Evolutionary conservation across 2,888 invertebrate species (phyloP), one percentile per base, ranked within the genome.

Genomic region (Melikaiella ostensackeni): DNA sequence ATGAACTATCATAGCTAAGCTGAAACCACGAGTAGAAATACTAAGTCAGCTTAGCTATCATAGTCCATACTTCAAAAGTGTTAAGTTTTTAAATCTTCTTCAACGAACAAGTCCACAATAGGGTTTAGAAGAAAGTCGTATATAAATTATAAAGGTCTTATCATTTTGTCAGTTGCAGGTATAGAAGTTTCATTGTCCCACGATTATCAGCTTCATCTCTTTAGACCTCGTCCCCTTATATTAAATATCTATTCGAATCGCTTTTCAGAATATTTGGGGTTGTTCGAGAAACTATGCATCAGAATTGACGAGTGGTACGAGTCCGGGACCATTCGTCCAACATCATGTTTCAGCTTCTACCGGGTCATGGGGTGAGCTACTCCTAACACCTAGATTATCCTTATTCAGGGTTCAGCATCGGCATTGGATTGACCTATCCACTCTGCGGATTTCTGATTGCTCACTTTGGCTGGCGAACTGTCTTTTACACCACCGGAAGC

Each of bases 341-440:
- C 90, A 86, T 89, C 90, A 89, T 90, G 90, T 90, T 89, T 90
- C 90, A 90, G 85, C 89, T 86, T 86, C 81, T 83, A 84, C 85
- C 83, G 87, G 89, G 86, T 88, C 85, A 82, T 88, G 88, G 88
- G 90, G 89, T 90, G 90, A 89, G 90, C 89, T 83, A 87, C 89
- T 86, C 91, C 88, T 91, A 91, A 91, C 88, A 83, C 89, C 89
- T 87, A 89, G 90, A 88, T 90, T 90, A 86, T 90, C 88, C 89
- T 89, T 90, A 89, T 88, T 84, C 91, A 93, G 95, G 95, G 87
- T 95, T 95, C 92, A 95, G 95, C 88, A 95, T 95, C 86, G 95
- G 95, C 33, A 95, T 95, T 82, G 95, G 95, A 11, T 89, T 95
- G 84, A 95, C 95, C 46, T 95, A 95, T 89, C 95, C 95, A 19